Conservation (phyloP, 2,888 invertebrate species). For the Cephus runcator region DNA sequence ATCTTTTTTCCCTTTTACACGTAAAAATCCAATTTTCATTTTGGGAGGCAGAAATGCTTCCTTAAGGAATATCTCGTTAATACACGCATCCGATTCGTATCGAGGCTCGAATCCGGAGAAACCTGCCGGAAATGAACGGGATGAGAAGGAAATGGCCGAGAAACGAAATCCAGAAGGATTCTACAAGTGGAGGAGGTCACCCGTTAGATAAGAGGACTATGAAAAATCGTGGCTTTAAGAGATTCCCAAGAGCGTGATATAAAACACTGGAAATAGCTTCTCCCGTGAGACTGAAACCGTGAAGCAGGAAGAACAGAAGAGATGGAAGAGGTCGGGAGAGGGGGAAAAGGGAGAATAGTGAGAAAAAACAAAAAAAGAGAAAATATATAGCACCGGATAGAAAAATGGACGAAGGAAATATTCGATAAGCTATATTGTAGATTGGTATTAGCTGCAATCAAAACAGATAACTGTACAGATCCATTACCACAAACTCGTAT, state of each 20-base stretch:
- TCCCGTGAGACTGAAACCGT: neutral
- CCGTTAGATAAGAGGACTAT: conserved; percentile 31
- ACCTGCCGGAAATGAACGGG: neutral
- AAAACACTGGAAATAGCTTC: conserved; percentile 42
- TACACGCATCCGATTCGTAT: neutral
- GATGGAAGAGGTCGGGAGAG: neutral
- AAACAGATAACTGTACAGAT: neutral
- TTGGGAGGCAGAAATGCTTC: neutral
- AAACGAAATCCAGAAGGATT: neutral
- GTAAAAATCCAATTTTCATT: neutral
- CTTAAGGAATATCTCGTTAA: neutral
- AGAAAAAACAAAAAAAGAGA: neutral
- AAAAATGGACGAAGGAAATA: neutral
- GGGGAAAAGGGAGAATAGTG: neutral
- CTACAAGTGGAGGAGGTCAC: neutral
- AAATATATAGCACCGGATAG: neutral
- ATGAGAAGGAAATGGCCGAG: conserved; percentile 6
- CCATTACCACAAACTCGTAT: neutral
- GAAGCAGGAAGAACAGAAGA: conserved; percentile 2
- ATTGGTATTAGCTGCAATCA: neutral
- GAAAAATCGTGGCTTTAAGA: conserved; percentile 40
- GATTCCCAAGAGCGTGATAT: conserved; percentile 40
- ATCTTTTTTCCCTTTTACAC: neutral
- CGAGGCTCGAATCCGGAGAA: neutral
- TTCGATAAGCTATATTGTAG: neutral